These are phyloP conservation scores for Dynastes maya DNA, from an alignment of 2,888 invertebrate genomes.

Conservation along the genomic window DNA sequence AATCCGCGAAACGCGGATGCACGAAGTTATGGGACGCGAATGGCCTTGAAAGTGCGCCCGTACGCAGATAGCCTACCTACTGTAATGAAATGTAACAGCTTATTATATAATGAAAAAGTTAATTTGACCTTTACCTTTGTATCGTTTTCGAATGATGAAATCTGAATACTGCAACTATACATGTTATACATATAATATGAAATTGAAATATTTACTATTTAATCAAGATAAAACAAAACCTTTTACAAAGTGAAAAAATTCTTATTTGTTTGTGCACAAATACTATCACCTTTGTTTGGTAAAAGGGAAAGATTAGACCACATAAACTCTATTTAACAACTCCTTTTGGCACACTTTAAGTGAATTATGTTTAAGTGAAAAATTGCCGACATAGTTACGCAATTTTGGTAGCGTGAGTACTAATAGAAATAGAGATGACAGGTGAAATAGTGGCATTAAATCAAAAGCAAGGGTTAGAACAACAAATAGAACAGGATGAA, in stretches of 20 bases:
- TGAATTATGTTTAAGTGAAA: neutral
- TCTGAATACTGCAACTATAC: neutral
- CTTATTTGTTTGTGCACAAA: neutral
- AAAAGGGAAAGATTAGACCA: neutral
- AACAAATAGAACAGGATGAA: neutral
- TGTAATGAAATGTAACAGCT: too few relatives aligned
- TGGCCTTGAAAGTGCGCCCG: too few relatives aligned
- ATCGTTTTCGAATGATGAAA: constrained; percentile 2
- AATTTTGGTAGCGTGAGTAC: neutral
- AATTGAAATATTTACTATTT: neutral
- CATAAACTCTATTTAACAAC: neutral
- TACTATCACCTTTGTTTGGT: too few relatives aligned
- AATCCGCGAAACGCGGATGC: too few relatives aligned
- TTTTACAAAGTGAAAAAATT: neutral
- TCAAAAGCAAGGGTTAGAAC: neutral
- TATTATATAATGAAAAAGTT: too few relatives aligned
- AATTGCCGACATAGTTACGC: neutral
- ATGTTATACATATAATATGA: neutral
- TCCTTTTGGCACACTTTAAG: neutral
- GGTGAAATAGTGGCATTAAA: neutral
- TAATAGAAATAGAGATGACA: neutral
- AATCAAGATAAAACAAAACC: neutral
- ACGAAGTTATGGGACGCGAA: too few relatives aligned
- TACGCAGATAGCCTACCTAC: too few relatives aligned
- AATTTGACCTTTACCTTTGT: neutral